Conservation (phyloP, 92 coral and sea anemone genomes). For the Porites divaricata region DNA sequence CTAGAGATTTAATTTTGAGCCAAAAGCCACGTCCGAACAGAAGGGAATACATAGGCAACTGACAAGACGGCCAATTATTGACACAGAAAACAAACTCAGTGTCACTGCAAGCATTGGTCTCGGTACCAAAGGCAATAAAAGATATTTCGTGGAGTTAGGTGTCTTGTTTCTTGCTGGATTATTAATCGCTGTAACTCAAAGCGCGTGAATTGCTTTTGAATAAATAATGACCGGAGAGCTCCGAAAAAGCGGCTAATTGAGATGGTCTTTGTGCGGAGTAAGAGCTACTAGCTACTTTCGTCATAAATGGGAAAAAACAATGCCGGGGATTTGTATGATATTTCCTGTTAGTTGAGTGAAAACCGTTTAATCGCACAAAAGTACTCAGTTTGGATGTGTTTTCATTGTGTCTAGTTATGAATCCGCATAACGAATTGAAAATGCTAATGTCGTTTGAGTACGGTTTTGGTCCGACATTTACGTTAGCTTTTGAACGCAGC, state of each 20-base stretch:
- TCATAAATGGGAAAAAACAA: slow-evolving; percentile 14
- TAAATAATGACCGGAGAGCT: slow-evolving; percentile 24
- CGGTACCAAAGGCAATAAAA: background rate
- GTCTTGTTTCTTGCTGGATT: slow-evolving; percentile 18
- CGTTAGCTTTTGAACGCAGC: background rate
- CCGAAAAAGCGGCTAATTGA: slow-evolving; percentile 24
- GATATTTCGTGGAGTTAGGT: slow-evolving; percentile 4
- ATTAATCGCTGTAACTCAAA: slow-evolving; percentile 12
- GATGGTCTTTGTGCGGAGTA: slow-evolving; percentile 6
- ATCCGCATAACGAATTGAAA: background rate
- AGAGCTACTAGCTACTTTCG: background rate
- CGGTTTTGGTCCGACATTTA: background rate
- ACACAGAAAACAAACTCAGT: slow-evolving; percentile 18
- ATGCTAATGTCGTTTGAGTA: background rate
- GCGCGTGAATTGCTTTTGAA: slow-evolving; percentile 35
- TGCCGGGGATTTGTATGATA: background rate
- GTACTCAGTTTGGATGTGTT: background rate
- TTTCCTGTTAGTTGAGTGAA: background rate
- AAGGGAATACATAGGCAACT: background rate
- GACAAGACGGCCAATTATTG: background rate
- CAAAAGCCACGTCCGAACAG: background rate
- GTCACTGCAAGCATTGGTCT: background rate
- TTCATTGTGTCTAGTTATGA: background rate
- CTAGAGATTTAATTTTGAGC: background rate
- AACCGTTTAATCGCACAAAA: background rate